phyloP scores from a whole-genome alignment of 1,140 invertebrate genomes.

The Listronotus oregonensis region DNA sequence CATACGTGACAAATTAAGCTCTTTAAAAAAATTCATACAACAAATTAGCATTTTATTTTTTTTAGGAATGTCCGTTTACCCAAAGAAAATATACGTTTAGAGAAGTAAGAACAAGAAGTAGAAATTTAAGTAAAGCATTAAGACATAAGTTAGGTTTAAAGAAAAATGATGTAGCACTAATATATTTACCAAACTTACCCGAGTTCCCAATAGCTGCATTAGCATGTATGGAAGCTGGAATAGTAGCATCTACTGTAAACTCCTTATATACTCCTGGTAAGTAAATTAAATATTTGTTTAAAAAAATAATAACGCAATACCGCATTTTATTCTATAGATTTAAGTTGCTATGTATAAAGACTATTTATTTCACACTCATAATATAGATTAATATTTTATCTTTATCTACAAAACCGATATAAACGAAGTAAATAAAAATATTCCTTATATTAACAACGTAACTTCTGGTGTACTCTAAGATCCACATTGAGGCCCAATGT shows the following conservation, averaged over 20 bases:
- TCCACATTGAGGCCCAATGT: no score
- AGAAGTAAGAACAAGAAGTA: slow-evolving; percentile 65
- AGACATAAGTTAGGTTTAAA: slow-evolving; percentile 67
- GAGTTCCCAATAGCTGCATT: slow-evolving; percentile 72
- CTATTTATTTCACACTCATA: no score
- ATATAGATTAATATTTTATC: no score
- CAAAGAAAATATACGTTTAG: slow-evolving; percentile 73
- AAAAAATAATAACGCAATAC: no score
- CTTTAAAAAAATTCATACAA: not conserved
- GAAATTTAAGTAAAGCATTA: slow-evolving; percentile 71
- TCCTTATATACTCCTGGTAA: slow-evolving; percentile 75
- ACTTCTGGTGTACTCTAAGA: no score
- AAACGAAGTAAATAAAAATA: no score
- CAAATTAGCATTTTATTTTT: slow-evolving; percentile 19
- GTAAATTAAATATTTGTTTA: no score
- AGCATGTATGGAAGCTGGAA: slow-evolving; percentile 71
- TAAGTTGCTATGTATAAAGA: no score
- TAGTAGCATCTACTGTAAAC: slow-evolving; percentile 77
- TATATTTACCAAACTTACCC: slow-evolving; percentile 78
- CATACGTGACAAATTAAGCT: no score
- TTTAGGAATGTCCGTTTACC: slow-evolving; percentile 71
- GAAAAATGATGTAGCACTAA: slow-evolving; percentile 71
- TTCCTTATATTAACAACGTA: no score
- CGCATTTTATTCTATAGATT: no score
- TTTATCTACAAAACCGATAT: no score